phyloP scores from a whole-genome alignment of 2,797 vertebrate species.

The Manis crassicaudata region DNA sequence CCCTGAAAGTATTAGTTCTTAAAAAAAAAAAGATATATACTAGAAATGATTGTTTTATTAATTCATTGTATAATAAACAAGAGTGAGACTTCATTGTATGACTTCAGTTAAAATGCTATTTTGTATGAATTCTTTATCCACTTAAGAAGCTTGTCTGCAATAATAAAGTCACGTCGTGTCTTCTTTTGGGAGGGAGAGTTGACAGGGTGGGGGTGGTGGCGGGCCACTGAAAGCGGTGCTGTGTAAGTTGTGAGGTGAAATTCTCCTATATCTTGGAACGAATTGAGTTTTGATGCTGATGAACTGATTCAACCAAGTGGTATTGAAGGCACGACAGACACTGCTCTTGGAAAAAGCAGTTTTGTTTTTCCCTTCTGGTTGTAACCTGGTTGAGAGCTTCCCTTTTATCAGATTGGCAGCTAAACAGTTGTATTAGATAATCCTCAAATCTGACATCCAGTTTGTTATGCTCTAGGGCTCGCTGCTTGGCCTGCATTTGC shows the following conservation, averaged over 20 bases:
- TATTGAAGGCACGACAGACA: constrained; percentile 61
- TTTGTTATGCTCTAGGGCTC: constrained; percentile 84
- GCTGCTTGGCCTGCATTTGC: constrained; percentile 80
- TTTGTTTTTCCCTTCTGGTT: constrained; percentile 79
- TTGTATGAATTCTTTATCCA: constrained; percentile 80
- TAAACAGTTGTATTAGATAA: constrained; percentile 87
- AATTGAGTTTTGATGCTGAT: constrained; percentile 70
- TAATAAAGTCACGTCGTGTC: constrained; percentile 78
- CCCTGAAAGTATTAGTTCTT: constrained; percentile 78
- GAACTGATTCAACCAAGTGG: constrained; percentile 70
- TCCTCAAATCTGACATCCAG: constrained; percentile 81
- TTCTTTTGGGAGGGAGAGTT: constrained; percentile 72
- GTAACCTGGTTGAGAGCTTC: constrained; percentile 83
- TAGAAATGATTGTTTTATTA: constrained; percentile 86
- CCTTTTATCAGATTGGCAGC: constrained; percentile 86
- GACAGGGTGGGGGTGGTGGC: constrained; percentile 39
- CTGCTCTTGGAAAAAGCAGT: constrained; percentile 61
- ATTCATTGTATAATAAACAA: constrained; percentile 85
- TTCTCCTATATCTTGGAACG: constrained; percentile 65
- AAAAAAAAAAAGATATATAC: constrained; percentile 78
- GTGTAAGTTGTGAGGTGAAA: constrained; percentile 12
- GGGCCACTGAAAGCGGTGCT: constrained; percentile 4
- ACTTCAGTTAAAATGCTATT: constrained; percentile 84
- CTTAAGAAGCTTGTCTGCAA: constrained; percentile 80
- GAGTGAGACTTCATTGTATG: constrained; percentile 86